Percentiles rank a stretch among this genome's conserved stretches.
Evolutionary conservation across 2,113 vertebrate species (phyloP).

Genomic region (Silurus meridionalis): DNA sequence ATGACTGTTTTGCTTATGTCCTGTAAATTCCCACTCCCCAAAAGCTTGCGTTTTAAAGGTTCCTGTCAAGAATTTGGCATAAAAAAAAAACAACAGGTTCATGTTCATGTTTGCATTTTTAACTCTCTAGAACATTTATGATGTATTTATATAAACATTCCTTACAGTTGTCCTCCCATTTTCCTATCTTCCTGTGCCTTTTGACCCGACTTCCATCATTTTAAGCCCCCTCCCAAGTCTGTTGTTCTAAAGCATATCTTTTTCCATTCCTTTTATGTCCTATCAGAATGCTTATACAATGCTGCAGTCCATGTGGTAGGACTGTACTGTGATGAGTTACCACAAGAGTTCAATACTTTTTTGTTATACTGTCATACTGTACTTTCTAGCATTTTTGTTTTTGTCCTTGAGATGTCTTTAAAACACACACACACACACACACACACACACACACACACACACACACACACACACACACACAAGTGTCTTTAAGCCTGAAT

Average conservation of each 20-base stretch:
- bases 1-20: background rate
- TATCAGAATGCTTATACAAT: background rate
- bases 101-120: no score
- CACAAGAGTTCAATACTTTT: background rate
- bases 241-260: background rate
- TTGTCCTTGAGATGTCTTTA: background rate
- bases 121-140: background rate
- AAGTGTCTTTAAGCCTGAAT: background rate
- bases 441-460: no score
- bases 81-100: no score
- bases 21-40: no score
- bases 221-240: background rate
- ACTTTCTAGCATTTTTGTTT: background rate
- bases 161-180: background rate
- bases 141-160: background rate
- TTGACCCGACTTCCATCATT: background rate
- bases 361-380: background rate
- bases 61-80: background rate
- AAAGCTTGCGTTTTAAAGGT: background rate
- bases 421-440: background rate
- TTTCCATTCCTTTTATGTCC: background rate
- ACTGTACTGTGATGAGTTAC: background rate
- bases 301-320: background rate
- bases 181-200: background rate
- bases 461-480: background rate